Conservation (phyloP, 1,140 invertebrate genomes). For the Aphaenogaster ashmeadi region DNA sequence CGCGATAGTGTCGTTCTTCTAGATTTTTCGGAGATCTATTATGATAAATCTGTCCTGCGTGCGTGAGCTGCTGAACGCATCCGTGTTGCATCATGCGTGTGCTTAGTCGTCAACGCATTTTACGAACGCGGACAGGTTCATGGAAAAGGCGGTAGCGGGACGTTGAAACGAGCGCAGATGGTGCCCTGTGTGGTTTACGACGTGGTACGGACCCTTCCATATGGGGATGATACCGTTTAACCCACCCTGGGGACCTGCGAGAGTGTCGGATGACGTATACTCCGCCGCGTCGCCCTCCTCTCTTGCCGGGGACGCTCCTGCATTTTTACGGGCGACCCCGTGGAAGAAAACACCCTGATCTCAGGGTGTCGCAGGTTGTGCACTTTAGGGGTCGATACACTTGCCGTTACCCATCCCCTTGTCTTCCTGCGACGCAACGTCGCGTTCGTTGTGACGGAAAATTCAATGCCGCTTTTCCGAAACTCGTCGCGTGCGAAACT, state of each 20-base stretch:
- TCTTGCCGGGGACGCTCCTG: conserved; percentile 3
- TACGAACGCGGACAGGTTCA: conserved; percentile 69
- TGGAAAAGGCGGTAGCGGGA: conserved; percentile 68
- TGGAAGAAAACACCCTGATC: conserved; percentile 53
- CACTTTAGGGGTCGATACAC: conserved; percentile 65
- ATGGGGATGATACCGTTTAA: conserved; percentile 79
- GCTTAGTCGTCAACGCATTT: conserved; percentile 48
- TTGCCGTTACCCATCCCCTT: conserved; percentile 32
- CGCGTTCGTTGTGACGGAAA: not conserved
- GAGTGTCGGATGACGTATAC: conserved; percentile 74
- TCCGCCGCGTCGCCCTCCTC: not conserved
- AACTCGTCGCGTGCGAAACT: not conserved
- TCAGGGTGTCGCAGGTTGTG: conserved; percentile 62
- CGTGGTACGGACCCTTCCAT: conserved; percentile 69
- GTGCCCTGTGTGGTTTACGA: conserved; percentile 77
- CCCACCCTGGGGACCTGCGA: conserved; percentile 71
- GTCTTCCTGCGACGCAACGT: not conserved
- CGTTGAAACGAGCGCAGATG: conserved; percentile 79
- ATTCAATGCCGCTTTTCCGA: conserved; percentile 25
- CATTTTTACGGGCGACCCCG: conserved; percentile 44
- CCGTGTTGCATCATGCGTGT: conserved; percentile 46
- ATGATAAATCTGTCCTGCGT: conserved; percentile 55
- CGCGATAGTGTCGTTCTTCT: not conserved
- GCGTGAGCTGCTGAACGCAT: conserved; percentile 33
- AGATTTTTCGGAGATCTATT: not conserved